phyloP scores from a whole-genome alignment of 2,888 invertebrate genomes.

The Pachliopta kotzebuea region DNA sequence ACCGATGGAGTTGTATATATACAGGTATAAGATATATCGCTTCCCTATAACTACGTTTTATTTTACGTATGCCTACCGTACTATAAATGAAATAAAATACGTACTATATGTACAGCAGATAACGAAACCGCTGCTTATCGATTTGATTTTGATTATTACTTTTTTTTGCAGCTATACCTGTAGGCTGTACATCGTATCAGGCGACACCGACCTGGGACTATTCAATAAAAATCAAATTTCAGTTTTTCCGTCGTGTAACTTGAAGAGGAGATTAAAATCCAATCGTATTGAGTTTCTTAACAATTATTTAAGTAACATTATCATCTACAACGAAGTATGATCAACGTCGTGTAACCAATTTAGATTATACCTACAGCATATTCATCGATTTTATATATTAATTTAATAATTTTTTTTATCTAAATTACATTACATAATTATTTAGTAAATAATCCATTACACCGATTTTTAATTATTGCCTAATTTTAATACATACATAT shows the following conservation, averaged over 20 bases:
- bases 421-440: no score
- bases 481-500: no score
- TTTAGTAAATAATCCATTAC: no score
- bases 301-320: conserved; percentile 7
- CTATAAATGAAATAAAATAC: conserved; percentile 30
- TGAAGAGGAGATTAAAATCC: conserved; percentile 16
- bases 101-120: conserved; percentile 19
- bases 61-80: conserved; percentile 25
- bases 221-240: conserved; percentile 16
- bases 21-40: conserved; percentile 31
- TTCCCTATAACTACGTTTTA: conserved; percentile 26
- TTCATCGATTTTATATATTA: not conserved
- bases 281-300: conserved; percentile 14
- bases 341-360: conserved; percentile 2
- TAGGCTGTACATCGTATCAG: conserved; percentile 35
- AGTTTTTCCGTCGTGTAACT: conserved; percentile 8
- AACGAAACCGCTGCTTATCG: conserved; percentile 12
- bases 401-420: no score
- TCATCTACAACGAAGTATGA: conserved; percentile 2
- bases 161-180: conserved; percentile 32
- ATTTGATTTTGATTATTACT: conserved; percentile 20
- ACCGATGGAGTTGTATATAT: conserved; percentile 48
- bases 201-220: conserved; percentile 15
- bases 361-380: no score
- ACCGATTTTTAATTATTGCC: no score